Base-by-base conservation (phyloP, 1,140 invertebrate genomes). In the Oncopodura yosiiana region DNA sequence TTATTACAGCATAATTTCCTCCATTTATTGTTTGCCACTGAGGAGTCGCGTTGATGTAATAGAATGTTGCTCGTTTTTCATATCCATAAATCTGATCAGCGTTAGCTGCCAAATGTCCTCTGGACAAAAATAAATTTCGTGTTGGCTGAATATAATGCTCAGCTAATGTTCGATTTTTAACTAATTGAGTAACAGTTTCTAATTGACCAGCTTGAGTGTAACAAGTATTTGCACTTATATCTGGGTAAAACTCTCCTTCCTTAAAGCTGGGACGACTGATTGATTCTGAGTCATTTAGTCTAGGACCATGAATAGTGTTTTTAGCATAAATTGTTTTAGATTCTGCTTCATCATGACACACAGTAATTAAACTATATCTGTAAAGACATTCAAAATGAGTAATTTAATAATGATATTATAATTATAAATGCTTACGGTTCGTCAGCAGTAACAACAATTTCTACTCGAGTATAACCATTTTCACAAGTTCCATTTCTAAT, bases 21-120 rank as follows among this genome's bases (percentile, higher is more conserved):
- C 71, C 76, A 58, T 81, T 81, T 55, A 82, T 77, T 4, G 70
- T 73, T 53, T 81, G 78, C 80, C 80, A 83, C 44, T 79, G 79
- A 2, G 79, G 79, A 3, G 74, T 78, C 3, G 71, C 74, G 63
- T 83, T 83, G 9, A 79, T 74, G 65, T 78, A 83, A 60, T 76
- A 76, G 67, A 80, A 82, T 3, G 79, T 79, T n/a, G 78, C 70
- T 1, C 76, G 72, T 65, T 84, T 80, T 44, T 78, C 76, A 12
- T 74, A 68, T 0, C 74, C 79, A 56, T 75, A 80, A 2, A 81
- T 69, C 42, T 77, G 79, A 64, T 84, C 81, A 29, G 73, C 75
- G 64, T 81, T 81, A 24, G 82, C 81, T 0, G 77, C 71, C n/a
- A 83, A 68, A 61, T 84, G 82, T 21, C 81, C 81, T 32, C 78